Evolutionary conservation across 2,113 vertebrate species (phyloP).

Genomic region (Ochotona princeps): DNA sequence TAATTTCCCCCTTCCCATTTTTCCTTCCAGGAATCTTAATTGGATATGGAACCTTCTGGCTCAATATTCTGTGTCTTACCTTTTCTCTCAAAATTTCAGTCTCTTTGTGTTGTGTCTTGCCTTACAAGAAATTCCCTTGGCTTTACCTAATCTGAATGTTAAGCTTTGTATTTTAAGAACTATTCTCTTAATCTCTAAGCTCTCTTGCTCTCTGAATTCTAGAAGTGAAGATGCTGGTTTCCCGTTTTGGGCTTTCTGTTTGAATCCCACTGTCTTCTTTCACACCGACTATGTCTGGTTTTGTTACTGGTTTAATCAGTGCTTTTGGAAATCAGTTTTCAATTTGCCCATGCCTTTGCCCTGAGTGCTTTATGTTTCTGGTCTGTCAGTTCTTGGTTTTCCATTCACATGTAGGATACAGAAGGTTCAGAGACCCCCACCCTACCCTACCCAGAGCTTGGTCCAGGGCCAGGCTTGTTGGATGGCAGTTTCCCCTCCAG

Average conservation of each 20-base stretch:
- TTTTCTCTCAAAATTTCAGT: neutral
- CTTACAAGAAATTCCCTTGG: constrained; percentile 30
- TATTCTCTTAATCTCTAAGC: neutral
- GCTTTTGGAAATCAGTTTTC: neutral
- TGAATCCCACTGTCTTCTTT: neutral
- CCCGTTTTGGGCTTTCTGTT: neutral
- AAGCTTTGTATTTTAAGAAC: neutral
- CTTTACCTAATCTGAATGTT: neutral
- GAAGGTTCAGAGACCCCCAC: no score
- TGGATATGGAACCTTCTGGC: neutral
- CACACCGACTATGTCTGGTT: neutral
- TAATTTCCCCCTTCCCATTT: neutral
- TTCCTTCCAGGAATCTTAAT: constrained; percentile 53
- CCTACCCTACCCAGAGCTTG: no score
- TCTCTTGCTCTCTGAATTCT: neutral
- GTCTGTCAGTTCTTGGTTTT: neutral
- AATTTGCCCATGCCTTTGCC: neutral
- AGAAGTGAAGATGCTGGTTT: neutral
- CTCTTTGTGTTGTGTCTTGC: neutral
- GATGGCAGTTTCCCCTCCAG: neutral
- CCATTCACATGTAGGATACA: fast-evolving
- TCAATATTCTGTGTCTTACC: neutral
- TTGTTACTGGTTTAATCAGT: neutral
- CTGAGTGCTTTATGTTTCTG: fast-evolving
- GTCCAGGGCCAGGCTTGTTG: neutral